Evolutionary conservation across 2,113 vertebrate genomes (phyloP), one percentile per base, ranked within the genome.

Genomic region (Actenoides lindsayi): DNA sequence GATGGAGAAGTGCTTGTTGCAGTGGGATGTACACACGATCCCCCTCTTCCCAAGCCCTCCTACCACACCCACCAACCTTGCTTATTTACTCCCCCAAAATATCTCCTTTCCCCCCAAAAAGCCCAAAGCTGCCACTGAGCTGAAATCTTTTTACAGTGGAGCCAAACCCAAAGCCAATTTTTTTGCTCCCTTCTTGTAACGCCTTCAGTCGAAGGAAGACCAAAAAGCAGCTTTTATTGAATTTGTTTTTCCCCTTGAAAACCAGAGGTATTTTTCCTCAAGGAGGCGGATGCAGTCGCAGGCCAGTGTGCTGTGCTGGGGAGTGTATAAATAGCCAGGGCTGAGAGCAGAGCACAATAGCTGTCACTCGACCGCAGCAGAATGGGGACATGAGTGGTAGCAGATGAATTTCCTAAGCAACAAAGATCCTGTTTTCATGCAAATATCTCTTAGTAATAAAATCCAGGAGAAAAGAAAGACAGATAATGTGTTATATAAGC

Each of bases 391-490:
- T 31, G 71, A 79, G 87, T 24, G 75, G 80, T 9, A 70, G 96
- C 83, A 65, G 94, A 92, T 86, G 87, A 93, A 96, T 96, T 97
- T 96, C 94, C 94, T 65, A 8, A 85, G 95, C 92, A 86, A 94
- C 92, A 96, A 96, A 96, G 89, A 83, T 68, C 75, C 95, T 84
- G 94, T 96, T 97, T 41, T 97, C 97, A 96, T 97, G 97, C 96
- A 97, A 97, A 97, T 96, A 86, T 75, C 56, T 76, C 94, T 17
- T 53, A 80, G 92, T 86, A 96, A 95, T 86, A 83, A 95, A 96
- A 94, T 84, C 94, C 95, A 15, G 35, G 68, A 19, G 44, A 68
- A 93, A 57, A 96, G 94, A 91, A 89, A 95, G 94, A 33, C 92
- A 73, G 94, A 91, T 89, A 56, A 81, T 28, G 87, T 27, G 68